A percentile compares a stretch with the other conserved stretches of the same genome.
Evolutionary conservation across 2,888 invertebrate genomes (phyloP).

Genomic region (Orchesella flavescens): DNA sequence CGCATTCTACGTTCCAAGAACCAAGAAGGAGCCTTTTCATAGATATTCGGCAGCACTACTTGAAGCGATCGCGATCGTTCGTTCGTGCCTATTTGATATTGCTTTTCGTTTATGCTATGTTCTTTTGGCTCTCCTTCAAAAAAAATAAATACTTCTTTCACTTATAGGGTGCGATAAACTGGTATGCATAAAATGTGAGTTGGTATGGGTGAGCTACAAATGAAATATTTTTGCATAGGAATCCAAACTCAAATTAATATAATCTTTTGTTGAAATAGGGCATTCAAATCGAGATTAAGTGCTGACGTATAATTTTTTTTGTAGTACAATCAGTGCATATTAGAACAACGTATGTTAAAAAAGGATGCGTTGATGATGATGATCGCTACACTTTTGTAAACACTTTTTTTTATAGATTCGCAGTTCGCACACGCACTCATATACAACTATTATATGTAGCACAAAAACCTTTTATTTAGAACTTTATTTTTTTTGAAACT

Average conservation of each 20-base stretch:
- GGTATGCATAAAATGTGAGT: background rate
- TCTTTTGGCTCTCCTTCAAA: background rate
- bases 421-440: background rate
- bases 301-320: background rate
- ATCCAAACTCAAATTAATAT: no score
- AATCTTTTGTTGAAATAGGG: no score
- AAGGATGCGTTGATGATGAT: no score
- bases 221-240: no score
- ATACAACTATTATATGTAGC: background rate
- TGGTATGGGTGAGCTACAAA: background rate
- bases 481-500: slow-evolving; percentile 8
- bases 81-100: background rate
- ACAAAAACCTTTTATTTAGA: slow-evolving; percentile 1
- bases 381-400: no score
- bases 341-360: background rate
- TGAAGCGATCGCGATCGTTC: background rate
- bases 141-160: background rate
- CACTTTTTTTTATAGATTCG: no score
- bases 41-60: no score
- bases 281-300: no score
- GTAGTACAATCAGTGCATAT: background rate
- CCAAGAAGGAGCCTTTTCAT: no score
- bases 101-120: background rate
- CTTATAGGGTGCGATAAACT: background rate
- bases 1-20: no score